phyloP scores from a whole-genome alignment of 2,113 vertebrate genomes.

The Cryptotis parvus region DNA sequence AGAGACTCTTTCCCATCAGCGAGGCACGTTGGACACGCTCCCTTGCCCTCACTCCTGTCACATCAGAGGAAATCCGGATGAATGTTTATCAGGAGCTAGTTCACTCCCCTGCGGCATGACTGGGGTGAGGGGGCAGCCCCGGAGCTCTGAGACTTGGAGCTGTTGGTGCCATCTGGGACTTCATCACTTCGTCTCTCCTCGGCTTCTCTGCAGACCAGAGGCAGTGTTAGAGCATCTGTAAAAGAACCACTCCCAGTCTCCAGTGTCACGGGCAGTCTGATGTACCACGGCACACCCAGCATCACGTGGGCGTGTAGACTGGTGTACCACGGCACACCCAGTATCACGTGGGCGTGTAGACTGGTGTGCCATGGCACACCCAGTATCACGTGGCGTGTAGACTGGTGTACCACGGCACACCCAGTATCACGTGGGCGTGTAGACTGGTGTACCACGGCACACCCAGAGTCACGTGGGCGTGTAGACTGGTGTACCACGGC shows the following conservation, averaged over 20 bases:
- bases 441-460: no score
- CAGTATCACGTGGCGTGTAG: no score
- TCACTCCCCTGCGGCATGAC: background rate
- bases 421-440: no score
- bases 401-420: no score
- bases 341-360: no score
- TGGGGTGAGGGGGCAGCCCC: background rate
- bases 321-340: no score
- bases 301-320: no score
- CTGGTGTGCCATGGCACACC: no score
- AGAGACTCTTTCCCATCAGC: background rate
- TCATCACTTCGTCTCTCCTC: background rate
- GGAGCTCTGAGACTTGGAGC: background rate
- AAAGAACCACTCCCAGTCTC: background rate
- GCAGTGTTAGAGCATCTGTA: background rate
- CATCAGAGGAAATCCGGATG: background rate
- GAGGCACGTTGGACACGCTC: background rate
- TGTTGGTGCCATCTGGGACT: background rate
- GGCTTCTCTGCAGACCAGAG: background rate
- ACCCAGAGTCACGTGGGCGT: no score
- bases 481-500: no score
- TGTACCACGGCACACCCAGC: no score
- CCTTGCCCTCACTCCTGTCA: background rate
- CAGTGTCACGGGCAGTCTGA: background rate
- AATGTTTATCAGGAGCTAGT: rapidly evolving